Evolutionary conservation across 2,797 vertebrate genomes (phyloP).

Genomic region (Cynodonichthys magdalenae): DNA sequence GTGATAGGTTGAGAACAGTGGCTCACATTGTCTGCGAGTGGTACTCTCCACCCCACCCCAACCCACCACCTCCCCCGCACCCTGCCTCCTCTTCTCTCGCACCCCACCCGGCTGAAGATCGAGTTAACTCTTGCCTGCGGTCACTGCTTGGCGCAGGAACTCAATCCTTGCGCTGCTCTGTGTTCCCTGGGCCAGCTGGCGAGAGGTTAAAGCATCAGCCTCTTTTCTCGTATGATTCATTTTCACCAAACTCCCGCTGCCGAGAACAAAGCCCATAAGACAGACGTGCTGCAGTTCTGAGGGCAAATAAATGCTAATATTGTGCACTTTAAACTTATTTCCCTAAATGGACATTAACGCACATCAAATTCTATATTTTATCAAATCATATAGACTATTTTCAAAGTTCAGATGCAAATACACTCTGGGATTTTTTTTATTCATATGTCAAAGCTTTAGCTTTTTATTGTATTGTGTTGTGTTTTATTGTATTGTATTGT

Average conservation of each 20-base stretch:
- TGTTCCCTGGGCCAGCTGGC: constrained; percentile 48
- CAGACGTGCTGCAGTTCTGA: constrained; percentile 42
- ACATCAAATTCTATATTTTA: too few relatives aligned
- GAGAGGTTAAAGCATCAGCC: constrained; percentile 62
- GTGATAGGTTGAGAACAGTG: constrained; percentile 78
- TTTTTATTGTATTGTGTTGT: constrained; percentile 12
- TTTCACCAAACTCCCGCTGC: constrained; percentile 31
- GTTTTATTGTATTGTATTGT: too few relatives aligned
- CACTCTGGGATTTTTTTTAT: constrained; percentile 30
- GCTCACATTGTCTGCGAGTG: constrained; percentile 72
- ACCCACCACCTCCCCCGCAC: constrained; percentile 39
- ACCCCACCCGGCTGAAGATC: constrained; percentile 76
- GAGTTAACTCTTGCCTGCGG: constrained; percentile 78
- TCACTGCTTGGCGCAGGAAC: constrained; percentile 75
- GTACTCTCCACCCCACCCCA: constrained; percentile 15
- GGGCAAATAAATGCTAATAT: constrained; percentile 40
- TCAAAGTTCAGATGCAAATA: too few relatives aligned
- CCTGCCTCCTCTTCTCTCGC: constrained; percentile 58
- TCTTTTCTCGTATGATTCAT: constrained; percentile 62
- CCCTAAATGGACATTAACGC: too few relatives aligned
- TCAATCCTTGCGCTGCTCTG: constrained; percentile 53
- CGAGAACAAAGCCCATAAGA: constrained; percentile 45
- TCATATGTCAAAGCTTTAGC: constrained; percentile 23
- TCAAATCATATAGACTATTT: too few relatives aligned
- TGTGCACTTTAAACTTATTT: constrained; percentile 25